A percentile compares a stretch with the other conserved stretches of the same genome.
phyloP scores from a whole-genome alignment of 2,888 invertebrate species.

The Drosophila paranaensis region DNA sequence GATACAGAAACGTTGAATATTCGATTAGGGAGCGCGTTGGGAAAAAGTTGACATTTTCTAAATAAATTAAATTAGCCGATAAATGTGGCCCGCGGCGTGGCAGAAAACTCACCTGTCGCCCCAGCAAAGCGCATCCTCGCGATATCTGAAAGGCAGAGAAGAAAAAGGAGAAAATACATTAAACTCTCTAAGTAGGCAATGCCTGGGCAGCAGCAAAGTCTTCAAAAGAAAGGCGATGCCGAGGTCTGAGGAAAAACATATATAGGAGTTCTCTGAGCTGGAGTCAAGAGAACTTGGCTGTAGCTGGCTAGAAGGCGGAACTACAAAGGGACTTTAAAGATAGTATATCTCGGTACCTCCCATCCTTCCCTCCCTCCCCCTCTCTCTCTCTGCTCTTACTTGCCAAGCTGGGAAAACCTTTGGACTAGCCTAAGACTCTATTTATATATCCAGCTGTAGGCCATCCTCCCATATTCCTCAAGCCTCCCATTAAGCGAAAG shows the following conservation, averaged over 20 bases:
- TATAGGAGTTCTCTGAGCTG: neutral
- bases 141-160: constrained; percentile 90
- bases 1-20: constrained; percentile 62
- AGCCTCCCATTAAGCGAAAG: neutral
- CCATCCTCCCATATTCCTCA: neutral
- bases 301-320: neutral
- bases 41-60: constrained; percentile 81
- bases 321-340: neutral
- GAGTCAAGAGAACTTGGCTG: neutral
- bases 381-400: neutral
- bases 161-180: constrained; percentile 60
- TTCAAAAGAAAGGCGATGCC: neutral
- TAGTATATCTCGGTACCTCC: neutral
- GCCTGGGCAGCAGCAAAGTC: neutral
- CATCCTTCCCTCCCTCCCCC: neutral
- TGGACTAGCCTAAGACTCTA: too few relatives aligned
- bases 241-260: neutral
- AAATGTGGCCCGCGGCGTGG: constrained; percentile 76
- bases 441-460: neutral
- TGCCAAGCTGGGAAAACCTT: neutral
- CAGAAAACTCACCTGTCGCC: constrained; percentile 90
- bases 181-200: neutral
- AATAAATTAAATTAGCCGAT: constrained; percentile 83
- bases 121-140: constrained; percentile 95
- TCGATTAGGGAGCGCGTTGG: constrained; percentile 67